Percentiles rank a stretch among this genome's conserved stretches.
Evolutionary conservation across 2,113 vertebrate genomes (phyloP).

Genomic region (Gymnocephalus cernua): DNA sequence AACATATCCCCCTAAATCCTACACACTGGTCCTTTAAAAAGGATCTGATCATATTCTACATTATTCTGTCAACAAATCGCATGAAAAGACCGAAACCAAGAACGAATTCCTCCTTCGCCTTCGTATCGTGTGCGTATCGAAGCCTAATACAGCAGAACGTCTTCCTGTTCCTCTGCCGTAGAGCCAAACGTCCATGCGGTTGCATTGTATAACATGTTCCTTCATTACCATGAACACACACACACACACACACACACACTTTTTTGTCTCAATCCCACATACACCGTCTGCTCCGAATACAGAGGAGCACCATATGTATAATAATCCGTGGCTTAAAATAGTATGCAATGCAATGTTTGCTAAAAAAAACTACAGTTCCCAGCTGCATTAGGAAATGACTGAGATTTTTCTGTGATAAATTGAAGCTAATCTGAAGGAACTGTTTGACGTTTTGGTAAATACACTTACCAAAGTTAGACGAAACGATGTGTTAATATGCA

Average conservation of each 20-base stretch:
- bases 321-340: background rate
- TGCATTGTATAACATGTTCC: background rate
- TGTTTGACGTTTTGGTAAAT: background rate
- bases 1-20: too few species aligned
- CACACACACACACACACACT: background rate
- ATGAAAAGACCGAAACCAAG: slow-evolving; percentile 7
- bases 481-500: background rate
- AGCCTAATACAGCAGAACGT: background rate
- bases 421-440: background rate
- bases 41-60: background rate
- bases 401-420: background rate
- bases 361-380: background rate
- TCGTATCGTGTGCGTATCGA: background rate
- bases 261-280: background rate
- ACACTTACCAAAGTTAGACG: background rate
- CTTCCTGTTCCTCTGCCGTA: too few species aligned
- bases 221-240: background rate
- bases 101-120: too few species aligned
- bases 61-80: slow-evolving; percentile 8
- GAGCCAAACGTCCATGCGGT: background rate
- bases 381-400: background rate
- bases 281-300: background rate
- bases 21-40: too few species aligned
- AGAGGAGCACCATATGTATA: slow-evolving; percentile 3
- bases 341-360: background rate